phyloP scores from a whole-genome alignment of 1,140 invertebrate species.

The Lasioglossum baleicum region DNA sequence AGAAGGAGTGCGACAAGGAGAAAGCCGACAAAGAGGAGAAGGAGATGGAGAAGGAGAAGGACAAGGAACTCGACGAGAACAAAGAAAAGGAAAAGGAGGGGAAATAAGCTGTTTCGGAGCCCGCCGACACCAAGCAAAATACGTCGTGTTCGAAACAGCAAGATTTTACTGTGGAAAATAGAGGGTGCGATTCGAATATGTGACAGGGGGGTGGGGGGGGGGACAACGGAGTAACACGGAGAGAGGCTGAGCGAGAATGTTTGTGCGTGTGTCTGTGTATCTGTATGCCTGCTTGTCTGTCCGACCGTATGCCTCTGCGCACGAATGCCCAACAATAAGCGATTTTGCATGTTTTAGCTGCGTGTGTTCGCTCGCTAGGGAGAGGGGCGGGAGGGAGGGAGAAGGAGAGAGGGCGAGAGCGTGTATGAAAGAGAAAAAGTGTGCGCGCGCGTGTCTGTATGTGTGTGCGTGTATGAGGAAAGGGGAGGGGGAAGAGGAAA shows the following conservation, averaged over 20 bases:
- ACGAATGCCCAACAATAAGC: background rate
- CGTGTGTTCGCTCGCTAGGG: background rate
- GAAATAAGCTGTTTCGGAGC: constrained; percentile 75
- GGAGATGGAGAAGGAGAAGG: constrained; percentile 86
- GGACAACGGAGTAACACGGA: constrained; percentile 31
- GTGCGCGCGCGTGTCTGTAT: constrained; percentile 14
- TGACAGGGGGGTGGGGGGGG: background rate
- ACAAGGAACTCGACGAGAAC: constrained; percentile 85
- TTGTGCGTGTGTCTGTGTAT: constrained; percentile 1
- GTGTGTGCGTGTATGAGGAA: background rate
- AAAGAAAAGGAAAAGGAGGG: constrained; percentile 86
- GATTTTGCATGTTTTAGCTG: background rate
- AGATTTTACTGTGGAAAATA: constrained; percentile 41
- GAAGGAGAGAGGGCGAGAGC: constrained; percentile 33
- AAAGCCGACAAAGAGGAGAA: constrained; percentile 86
- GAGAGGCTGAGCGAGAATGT: constrained; percentile 40
- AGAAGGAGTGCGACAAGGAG: constrained; percentile 83
- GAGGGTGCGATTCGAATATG: constrained; percentile 45
- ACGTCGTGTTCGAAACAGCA: constrained; percentile 51
- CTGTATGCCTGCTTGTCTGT: background rate
- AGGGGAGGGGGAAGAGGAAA: background rate
- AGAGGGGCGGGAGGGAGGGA: background rate
- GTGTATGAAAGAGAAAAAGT: constrained; percentile 19
- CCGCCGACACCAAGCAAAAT: constrained; percentile 24
- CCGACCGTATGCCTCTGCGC: background rate